These are phyloP conservation scores for Hydrotaea diabolus DNA, from an alignment of 2,888 invertebrate genomes.

Conservation along the genomic window DNA sequence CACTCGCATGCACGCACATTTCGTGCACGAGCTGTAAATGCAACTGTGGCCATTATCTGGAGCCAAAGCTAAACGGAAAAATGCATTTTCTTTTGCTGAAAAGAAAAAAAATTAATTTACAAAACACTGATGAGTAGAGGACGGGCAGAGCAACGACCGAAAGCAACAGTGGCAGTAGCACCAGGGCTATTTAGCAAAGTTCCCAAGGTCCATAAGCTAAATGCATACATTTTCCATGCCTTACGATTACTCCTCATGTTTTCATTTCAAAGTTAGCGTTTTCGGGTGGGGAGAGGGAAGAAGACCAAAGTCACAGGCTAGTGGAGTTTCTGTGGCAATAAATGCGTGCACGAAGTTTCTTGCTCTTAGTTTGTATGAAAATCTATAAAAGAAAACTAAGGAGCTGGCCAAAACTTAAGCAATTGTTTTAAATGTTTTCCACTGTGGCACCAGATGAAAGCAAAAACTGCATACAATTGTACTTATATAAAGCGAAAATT, in stretches of 20 bases:
- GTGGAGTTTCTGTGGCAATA: conserved; percentile 53
- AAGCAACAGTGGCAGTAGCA: conserved; percentile 17
- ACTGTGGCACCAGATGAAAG: conserved; percentile 28
- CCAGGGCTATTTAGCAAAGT: conserved; percentile 51
- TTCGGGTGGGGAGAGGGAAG: conserved; percentile 3
- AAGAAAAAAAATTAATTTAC: not conserved
- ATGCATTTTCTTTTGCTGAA: conserved; percentile 37
- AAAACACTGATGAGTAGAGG: conserved; percentile 21
- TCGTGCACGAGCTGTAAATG: conserved; percentile 14
- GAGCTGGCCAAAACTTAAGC: conserved; percentile 48
- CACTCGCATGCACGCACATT: not conserved
- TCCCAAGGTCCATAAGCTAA: conserved; percentile 43
- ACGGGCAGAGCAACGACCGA: no score
- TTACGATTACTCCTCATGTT: no score
- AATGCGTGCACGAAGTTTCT: conserved; percentile 44
- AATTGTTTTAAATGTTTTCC: conserved; percentile 62
- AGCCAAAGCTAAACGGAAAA: conserved; percentile 38
- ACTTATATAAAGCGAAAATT: conserved; percentile 26
- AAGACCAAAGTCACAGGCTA: conserved; percentile 57
- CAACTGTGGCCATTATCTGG: not conserved
- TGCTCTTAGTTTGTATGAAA: not conserved
- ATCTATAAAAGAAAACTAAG: not conserved
- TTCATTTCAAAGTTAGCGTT: conserved; percentile 11
- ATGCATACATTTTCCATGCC: no score
- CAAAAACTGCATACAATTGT: not conserved